phyloP scores from a whole-genome alignment of 1,140 invertebrate species.

The Zaprionus inermis region DNA sequence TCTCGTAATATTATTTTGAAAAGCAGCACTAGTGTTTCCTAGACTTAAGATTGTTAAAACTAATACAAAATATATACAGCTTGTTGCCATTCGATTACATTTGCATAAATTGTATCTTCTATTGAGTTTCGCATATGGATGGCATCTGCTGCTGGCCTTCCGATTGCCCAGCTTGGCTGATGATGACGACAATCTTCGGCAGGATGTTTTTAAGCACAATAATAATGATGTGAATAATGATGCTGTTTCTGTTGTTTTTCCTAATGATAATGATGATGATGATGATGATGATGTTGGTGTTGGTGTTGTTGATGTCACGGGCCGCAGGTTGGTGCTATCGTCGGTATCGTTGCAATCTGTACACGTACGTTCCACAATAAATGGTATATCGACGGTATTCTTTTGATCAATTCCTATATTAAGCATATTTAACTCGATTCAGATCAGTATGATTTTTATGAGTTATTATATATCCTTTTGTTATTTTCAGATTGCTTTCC shows the following conservation, averaged over 20 bases:
- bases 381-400: conserved; percentile 53
- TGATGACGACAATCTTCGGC: conserved; percentile 12
- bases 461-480: conserved; percentile 10
- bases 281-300: conserved; percentile 16
- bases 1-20: conserved; percentile 28
- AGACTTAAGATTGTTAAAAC: conserved; percentile 73
- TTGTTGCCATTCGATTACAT: conserved; percentile 74
- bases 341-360: conserved; percentile 33
- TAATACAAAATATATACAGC: conserved; percentile 81
- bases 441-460: conserved; percentile 38
- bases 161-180: conserved; percentile 12
- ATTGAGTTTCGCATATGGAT: conserved; percentile 64
- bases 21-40: conserved; percentile 63
- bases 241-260: conserved; percentile 14
- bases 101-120: conserved; percentile 69
- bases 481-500: conserved; percentile 37
- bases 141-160: conserved; percentile 27
- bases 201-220: conserved; percentile 6
- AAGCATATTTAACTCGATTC: conserved; percentile 61
- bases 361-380: conserved; percentile 46
- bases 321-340: conserved; percentile 19
- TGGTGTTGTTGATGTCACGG: conserved; percentile 20
- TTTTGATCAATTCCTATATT: conserved; percentile 36
- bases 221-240: neutral
- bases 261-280: neutral